Evolutionary conservation across 2,888 invertebrate genomes (phyloP), one percentile per base, ranked within the genome.

Genomic region (Syrphus vitripennis): DNA sequence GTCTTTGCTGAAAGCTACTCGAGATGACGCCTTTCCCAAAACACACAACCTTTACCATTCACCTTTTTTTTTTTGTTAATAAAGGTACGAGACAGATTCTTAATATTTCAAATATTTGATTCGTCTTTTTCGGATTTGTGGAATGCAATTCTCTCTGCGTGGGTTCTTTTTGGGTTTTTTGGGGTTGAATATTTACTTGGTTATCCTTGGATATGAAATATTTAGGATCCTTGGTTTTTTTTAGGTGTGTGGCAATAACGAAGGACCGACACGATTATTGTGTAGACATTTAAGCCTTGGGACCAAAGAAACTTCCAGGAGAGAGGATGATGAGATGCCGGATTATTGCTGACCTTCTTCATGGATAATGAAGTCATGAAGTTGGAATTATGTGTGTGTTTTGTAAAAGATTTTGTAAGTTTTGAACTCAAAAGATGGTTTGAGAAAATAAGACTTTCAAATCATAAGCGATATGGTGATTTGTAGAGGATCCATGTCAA

Each of bases 21-120:
- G 55, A 21, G 34, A 63, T 55, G 21, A 61, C 48, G 65, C 42
- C 26, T 50, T 63, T 63, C 12, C 63, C 16, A 48, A 31, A 16
- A 24, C 37, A 34, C 45, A 29, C 12, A 37, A 37, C 37, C 26
- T 3, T 16, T 19, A 1, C 19, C 40, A 21, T 61, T 19, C 2
- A 5, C 12, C 2, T 37, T 24, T 61, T 42, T 61, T 42, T 42
- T 7, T 21, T 16, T 19, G 31, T 1, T 6, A 3, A 7, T 34
- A 19, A 31, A 55, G 79, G 31, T 65, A 42, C 48, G n/a, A 37
- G 61, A 70, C 55, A 29, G 70, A 75, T 75, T 83, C 80, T 80
- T 83, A 83, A 79, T 75, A 83, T 80, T 83, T 80, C 74, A 83
- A 83, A 83, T 83, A 70, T 83, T 83, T 83, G 80, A 83, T 70